Conservation (phyloP, 1,140 invertebrate genomes). For the Nephila pilipes region DNA sequence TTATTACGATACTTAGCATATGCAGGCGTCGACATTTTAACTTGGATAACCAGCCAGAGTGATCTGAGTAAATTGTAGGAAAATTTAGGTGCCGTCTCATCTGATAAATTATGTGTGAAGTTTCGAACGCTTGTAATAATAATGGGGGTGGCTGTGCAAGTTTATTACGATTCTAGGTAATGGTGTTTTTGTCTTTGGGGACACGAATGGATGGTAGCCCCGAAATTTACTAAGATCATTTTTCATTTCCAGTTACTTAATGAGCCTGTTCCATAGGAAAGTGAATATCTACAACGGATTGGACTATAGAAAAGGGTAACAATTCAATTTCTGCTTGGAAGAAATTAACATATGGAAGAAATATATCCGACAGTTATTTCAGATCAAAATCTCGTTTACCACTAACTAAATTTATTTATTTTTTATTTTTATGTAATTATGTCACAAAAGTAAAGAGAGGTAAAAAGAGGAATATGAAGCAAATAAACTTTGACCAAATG, state of each 20-base stretch:
- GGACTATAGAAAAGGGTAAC: not conserved
- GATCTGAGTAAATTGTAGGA: conserved; percentile 70
- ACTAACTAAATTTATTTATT: not conserved
- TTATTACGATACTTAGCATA: conserved; percentile 71
- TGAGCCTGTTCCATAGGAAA: conserved; percentile 29
- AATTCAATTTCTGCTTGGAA: conserved; percentile 28
- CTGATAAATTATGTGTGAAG: conserved; percentile 75
- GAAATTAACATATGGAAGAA: conserved; percentile 10
- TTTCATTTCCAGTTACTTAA: conserved; percentile 68
- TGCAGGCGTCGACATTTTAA: conserved; percentile 61
- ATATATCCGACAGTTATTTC: not conserved
- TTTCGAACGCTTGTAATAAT: conserved; percentile 73
- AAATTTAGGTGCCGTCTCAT: conserved; percentile 55
- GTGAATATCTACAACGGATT: not conserved
- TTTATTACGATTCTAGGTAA: conserved; percentile 70
- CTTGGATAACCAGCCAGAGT: conserved; percentile 26
- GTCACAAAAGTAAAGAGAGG: not conserved
- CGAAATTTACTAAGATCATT: conserved; percentile 67
- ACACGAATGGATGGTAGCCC: not conserved
- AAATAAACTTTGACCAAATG: not conserved
- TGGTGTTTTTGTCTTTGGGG: conserved; percentile 48
- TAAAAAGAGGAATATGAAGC: not conserved
- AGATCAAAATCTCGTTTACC: not conserved
- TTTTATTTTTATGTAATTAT: not conserved
- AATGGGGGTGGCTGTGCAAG: conserved; percentile 52